Evolutionary conservation across 2,888 invertebrate genomes (phyloP), one percentile per base, ranked within the genome.

Genomic region (Cataglyphis rosenhaueri): DNA sequence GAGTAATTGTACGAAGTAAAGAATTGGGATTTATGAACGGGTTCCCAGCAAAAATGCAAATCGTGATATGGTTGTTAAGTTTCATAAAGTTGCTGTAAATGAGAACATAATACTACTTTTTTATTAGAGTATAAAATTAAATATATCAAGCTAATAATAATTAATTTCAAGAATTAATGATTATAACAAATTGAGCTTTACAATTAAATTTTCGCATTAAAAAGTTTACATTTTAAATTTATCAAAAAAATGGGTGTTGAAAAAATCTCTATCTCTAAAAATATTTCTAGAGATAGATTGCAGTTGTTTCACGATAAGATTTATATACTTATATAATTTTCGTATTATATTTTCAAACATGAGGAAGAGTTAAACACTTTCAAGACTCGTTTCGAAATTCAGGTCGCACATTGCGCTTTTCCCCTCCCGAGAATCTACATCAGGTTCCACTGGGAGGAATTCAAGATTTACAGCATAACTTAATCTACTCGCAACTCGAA

Each of bases 391-490:
- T 70, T 59, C n/a, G 35, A 52, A 32, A 73, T 78, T 68, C 66
- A 25, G 5, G 18, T 68, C 41, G 44, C 71, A 48, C 38, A 57
- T 62, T 52, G 81, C 71, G 66, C n/a, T 78, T 84, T 82, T 75
- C 75, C 25, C 35, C 12, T 66, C 73, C 52, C 38, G 70, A 74
- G 55, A 44, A 10, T 73, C 38, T 57, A 75, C 73, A 76, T 38
- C 71, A 82, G 15, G 52, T 70, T 65, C 29, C 55, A 59, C 35
- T 73, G 74, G 25, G 32, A 85, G 86, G 79, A 86, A 85, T 83
- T 85, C 66, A 76, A 90, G 87, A 91, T 90, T 91, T 91, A 91
- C 91, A 88, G 84, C 88, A 62, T 62, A 83, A 83, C 76, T 87
- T 88, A 89, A 90, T 89, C 90, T 89, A 84, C 84, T 88, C 87